These are phyloP conservation scores for Drymonia ruficornis DNA, from an alignment of 2,888 invertebrate species.

Conservation along the genomic window DNA sequence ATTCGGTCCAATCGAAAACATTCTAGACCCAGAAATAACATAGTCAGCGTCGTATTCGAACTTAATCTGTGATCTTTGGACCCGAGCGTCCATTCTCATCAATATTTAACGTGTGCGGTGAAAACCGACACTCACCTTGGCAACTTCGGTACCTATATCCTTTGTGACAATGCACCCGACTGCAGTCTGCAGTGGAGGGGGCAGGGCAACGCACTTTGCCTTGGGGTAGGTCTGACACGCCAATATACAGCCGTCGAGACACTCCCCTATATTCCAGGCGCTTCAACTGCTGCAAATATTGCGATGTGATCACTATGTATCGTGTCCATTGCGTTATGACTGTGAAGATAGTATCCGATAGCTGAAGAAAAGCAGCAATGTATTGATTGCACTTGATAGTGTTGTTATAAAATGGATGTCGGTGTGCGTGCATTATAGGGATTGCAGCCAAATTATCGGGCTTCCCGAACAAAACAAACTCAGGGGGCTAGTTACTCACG, in stretches of 20 bases:
- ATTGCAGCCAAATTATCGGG: constrained; percentile 70
- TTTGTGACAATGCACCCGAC: constrained; percentile 55
- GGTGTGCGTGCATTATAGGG: constrained; percentile 34
- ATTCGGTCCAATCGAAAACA: background rate
- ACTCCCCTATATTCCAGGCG: constrained; percentile 41
- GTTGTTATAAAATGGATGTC: background rate
- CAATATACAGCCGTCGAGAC: constrained; percentile 61
- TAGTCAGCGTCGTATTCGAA: background rate
- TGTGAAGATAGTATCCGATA: background rate
- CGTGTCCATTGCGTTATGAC: constrained; percentile 41
- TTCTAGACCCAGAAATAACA: background rate
- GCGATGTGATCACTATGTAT: background rate
- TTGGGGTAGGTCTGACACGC: constrained; percentile 76
- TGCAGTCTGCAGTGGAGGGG: constrained; percentile 36
- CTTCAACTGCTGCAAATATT: constrained; percentile 43
- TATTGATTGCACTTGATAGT: constrained; percentile 6
- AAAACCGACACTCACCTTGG: constrained; percentile 32
- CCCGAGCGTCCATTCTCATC: constrained; percentile 10
- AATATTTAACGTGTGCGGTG: constrained; percentile 25
- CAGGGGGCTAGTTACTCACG: constrained; percentile 51
- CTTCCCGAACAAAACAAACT: constrained; percentile 69
- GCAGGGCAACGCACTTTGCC: constrained; percentile 57
- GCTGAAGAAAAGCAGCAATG: constrained; percentile 36
- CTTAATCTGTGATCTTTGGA: constrained; percentile 3
- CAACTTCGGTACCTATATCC: constrained; percentile 34